Evolutionary conservation across 2,113 vertebrate species (phyloP).

Genomic region (Gobius niger): DNA sequence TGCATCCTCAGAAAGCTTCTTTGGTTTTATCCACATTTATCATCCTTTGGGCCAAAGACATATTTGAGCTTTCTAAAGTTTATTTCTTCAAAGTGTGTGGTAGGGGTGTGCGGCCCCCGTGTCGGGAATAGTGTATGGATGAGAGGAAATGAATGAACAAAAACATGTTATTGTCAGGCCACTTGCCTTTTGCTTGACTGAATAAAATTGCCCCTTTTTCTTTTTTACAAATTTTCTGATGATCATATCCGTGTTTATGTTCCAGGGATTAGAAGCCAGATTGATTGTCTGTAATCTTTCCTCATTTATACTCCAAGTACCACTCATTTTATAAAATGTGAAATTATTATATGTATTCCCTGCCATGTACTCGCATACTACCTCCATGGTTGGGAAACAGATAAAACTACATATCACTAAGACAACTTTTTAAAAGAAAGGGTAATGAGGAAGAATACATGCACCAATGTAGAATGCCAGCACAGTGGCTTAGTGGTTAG

Average conservation of each 20-base stretch:
- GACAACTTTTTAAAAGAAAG: too few relatives aligned
- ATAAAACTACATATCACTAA: too few relatives aligned
- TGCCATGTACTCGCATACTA: too few relatives aligned
- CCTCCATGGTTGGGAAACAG: too few relatives aligned
- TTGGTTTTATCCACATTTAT: constrained; percentile 51
- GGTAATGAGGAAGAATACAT: too few relatives aligned
- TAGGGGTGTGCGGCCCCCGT: constrained; percentile 30
- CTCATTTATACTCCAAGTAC: constrained; percentile 21
- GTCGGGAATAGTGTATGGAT: constrained; percentile 18
- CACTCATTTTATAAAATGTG: too few relatives aligned
- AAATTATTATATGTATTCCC: too few relatives aligned
- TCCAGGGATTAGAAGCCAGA: constrained; percentile 3
- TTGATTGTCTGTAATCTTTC: neutral
- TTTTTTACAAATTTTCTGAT: neutral
- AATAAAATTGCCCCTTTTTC: constrained; percentile 10
- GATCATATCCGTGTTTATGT: constrained; percentile 10
- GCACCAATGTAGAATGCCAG: too few relatives aligned
- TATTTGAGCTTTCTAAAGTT: constrained; percentile 50
- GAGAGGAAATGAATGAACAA: constrained; percentile 10
- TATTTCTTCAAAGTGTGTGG: constrained; percentile 53
- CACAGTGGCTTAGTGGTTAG: too few relatives aligned
- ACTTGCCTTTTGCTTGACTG: constrained; percentile 2
- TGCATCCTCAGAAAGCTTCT: constrained; percentile 34
- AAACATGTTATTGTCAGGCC: constrained; percentile 22
- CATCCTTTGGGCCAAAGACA: constrained; percentile 38